Evolutionary conservation across 2,113 vertebrate species (phyloP).

Genomic region (Morone saxatilis): DNA sequence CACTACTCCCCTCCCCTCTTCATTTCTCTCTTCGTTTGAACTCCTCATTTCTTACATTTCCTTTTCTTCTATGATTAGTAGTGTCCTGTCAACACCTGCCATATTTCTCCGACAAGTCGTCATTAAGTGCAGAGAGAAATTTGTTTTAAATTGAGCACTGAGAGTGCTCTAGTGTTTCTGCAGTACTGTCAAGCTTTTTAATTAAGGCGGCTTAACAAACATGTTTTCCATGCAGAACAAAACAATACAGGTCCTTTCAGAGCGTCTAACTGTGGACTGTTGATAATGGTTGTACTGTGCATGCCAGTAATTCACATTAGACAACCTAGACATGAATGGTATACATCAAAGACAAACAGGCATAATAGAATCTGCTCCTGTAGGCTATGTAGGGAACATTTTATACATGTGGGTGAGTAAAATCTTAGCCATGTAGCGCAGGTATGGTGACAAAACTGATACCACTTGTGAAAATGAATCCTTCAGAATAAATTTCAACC

Average conservation of each 20-base stretch:
- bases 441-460: background rate
- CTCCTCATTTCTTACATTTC: conserved; percentile 38
- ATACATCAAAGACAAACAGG: conserved; percentile 49
- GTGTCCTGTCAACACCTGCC: conserved; percentile 64
- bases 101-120: conserved; percentile 61
- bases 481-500: background rate
- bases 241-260: conserved; percentile 62
- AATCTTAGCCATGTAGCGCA: background rate
- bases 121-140: conserved; percentile 71
- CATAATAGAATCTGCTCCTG: conserved; percentile 20
- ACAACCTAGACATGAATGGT: conserved; percentile 44
- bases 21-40: conserved; percentile 42
- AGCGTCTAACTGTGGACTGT: conserved; percentile 55
- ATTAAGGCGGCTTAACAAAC: conserved; percentile 75
- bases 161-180: conserved; percentile 65
- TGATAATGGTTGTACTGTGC: conserved; percentile 54
- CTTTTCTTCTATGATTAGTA: conserved; percentile 22
- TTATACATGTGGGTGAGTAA: background rate
- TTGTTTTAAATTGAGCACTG: conserved; percentile 76
- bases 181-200: conserved; percentile 72
- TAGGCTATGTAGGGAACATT: background rate
- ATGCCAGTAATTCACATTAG: conserved; percentile 28
- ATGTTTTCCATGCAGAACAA: conserved; percentile 54
- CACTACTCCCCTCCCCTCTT: conserved; percentile 1
- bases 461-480: background rate